A percentile compares a stretch with the other conserved stretches of the same genome.
Conservation (phyloP, 2,797 vertebrate species). For the Danio tinwini region DNA sequence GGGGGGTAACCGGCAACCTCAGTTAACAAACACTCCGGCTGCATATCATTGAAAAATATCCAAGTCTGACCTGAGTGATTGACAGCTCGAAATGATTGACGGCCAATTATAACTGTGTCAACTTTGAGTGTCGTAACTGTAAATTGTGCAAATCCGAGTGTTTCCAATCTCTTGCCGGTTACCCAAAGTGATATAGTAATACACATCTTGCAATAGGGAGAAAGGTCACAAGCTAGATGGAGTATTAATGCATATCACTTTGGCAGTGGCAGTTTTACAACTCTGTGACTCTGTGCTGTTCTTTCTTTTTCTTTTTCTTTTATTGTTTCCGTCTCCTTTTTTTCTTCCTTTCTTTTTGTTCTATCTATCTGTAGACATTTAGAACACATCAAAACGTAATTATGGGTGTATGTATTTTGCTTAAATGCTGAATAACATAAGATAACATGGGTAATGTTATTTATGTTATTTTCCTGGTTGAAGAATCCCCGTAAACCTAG, state of each 20-base stretch:
- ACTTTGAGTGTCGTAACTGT: neutral
- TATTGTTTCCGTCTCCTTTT: conserved; percentile 35
- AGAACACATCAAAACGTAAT: conserved; percentile 74
- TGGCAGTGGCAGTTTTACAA: conserved; percentile 79
- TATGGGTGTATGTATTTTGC: conserved; percentile 64
- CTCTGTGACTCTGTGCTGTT: conserved; percentile 70
- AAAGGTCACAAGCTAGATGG: conserved; percentile 87
- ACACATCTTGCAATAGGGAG: conserved; percentile 96
- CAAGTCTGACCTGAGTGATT: neutral
- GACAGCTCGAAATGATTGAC: neutral
- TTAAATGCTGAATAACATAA: conserved; percentile 97
- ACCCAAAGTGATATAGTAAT: conserved; percentile 99
- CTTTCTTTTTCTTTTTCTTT: conserved; percentile 46
- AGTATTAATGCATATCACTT: conserved; percentile 97
- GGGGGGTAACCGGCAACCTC: conserved; percentile 93
- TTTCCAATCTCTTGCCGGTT: conserved; percentile 91
- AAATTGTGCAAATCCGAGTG: conserved; percentile 69
- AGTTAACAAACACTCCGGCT: conserved; percentile 67
- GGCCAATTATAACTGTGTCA: neutral
- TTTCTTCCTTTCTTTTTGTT: conserved; percentile 41
- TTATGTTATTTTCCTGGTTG: conserved; percentile 99
- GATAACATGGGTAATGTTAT: conserved; percentile 99
- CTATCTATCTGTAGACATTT: conserved; percentile 60
- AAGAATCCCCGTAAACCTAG: conserved; percentile 99
- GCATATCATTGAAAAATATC: conserved; percentile 23